phyloP scores from a whole-genome alignment of 1,140 invertebrate genomes.

The Pseudoatta argentina region DNA sequence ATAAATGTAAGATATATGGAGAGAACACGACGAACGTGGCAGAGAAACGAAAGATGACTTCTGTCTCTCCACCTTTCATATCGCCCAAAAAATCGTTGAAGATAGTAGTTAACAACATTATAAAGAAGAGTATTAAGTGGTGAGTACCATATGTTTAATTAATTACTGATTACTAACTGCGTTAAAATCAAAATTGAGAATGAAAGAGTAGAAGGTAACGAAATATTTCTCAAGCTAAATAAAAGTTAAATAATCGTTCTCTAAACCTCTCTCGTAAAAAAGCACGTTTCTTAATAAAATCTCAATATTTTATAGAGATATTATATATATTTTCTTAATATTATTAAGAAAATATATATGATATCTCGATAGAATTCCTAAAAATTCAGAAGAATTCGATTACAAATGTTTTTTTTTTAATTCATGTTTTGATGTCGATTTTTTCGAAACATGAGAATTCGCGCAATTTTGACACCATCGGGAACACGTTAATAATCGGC shows the following conservation, averaged over 20 bases:
- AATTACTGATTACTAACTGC: neutral
- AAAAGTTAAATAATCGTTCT: neutral
- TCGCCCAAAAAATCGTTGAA: slow-evolving; percentile 79
- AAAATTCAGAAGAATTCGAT: neutral
- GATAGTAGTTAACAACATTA: slow-evolving; percentile 83
- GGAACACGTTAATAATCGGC: neutral
- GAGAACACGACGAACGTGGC: slow-evolving; percentile 40
- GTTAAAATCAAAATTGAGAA: neutral
- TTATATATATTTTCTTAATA: neutral
- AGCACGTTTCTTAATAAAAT: neutral
- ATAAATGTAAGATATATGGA: neutral
- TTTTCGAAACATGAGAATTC: neutral
- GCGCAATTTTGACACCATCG: neutral
- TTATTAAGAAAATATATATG: neutral
- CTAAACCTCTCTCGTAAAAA: neutral
- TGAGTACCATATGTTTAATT: slow-evolving; percentile 72
- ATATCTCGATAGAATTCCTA: neutral
- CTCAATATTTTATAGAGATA: neutral
- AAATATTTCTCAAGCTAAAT: neutral
- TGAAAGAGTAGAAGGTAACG: neutral
- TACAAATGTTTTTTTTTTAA: slow-evolving; percentile 4
- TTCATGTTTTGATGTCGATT: neutral
- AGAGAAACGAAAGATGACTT: slow-evolving; percentile 60
- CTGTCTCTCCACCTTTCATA: slow-evolving; percentile 24
- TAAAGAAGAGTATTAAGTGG: slow-evolving; percentile 84